phyloP scores from a whole-genome alignment of 2,113 vertebrate genomes.

The Pterocles burchelli region DNA sequence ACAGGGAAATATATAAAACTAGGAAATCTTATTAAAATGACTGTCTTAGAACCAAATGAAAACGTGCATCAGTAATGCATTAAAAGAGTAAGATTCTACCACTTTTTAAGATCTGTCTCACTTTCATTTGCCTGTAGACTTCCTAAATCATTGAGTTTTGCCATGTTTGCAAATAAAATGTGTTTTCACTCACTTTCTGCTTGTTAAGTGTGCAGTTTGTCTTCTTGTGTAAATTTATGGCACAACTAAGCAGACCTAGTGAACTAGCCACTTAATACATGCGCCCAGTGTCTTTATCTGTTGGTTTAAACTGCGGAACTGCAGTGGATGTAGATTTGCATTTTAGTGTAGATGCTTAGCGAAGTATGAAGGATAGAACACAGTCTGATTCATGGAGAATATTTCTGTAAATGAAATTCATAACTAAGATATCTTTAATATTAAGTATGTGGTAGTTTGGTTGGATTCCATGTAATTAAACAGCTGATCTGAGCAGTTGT shows the following conservation, averaged over 20 bases:
- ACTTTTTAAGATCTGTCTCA: not conserved
- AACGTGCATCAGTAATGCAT: fast-evolving
- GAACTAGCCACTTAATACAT: not conserved
- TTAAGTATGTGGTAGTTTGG: not conserved
- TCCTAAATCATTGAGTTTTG: not conserved
- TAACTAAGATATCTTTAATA: not conserved
- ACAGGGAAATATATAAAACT: not conserved
- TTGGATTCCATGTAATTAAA: not conserved
- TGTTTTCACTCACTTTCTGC: not conserved
- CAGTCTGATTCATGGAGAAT: not conserved
- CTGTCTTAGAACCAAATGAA: not conserved
- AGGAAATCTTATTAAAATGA: not conserved
- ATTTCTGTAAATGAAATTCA: not conserved
- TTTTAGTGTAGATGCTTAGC: not conserved
- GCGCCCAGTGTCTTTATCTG: not conserved
- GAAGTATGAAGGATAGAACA: not conserved
- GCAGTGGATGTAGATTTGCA: not conserved
- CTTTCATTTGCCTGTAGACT: not conserved
- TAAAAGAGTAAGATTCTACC: not conserved
- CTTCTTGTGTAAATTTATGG: fast-evolving
- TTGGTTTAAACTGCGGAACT: not conserved
- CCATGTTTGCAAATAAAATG: not conserved
- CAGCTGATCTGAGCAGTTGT: not conserved
- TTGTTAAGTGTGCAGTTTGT: not conserved
- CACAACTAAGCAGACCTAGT: not conserved